These are phyloP conservation scores for Melanostigma gelatinosum DNA, from an alignment of 2,113 vertebrate genomes.

Conservation along the genomic window DNA sequence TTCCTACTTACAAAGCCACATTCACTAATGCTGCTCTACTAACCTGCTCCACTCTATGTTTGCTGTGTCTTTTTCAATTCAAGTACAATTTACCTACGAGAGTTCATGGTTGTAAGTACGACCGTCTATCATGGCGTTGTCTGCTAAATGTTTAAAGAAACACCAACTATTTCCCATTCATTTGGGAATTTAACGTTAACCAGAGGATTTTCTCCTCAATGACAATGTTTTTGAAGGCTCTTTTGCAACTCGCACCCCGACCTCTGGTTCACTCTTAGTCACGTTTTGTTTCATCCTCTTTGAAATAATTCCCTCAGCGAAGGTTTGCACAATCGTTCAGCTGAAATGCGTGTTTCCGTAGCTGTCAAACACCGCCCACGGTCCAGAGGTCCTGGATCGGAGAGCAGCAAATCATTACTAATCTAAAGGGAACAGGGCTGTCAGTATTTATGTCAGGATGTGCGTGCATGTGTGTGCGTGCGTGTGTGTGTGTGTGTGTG, in stretches of 20 bases:
- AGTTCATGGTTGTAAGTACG: background rate
- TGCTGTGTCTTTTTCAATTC: background rate
- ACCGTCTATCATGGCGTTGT: background rate
- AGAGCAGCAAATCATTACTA: constrained; percentile 65
- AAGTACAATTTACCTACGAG: background rate
- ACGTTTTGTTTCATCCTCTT: constrained; percentile 20
- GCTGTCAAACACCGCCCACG: constrained; percentile 35
- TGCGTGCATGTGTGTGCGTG: background rate
- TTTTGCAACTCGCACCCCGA: constrained; percentile 5
- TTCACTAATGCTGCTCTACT: background rate
- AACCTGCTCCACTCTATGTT: background rate
- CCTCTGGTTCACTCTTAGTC: background rate
- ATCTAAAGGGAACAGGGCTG: constrained; percentile 56
- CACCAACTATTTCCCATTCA: background rate
- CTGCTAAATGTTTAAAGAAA: background rate
- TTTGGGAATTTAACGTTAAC: background rate
- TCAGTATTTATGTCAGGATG: constrained; percentile 6
- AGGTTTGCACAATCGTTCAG: constrained; percentile 30
- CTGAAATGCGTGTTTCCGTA: constrained; percentile 33
- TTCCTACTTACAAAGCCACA: background rate
- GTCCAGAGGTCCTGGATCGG: constrained; percentile 13
- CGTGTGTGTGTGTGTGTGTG: background rate
- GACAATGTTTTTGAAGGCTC: background rate
- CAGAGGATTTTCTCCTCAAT: background rate
- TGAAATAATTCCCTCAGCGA: constrained; percentile 21